Evolutionary conservation across 2,113 vertebrate genomes (phyloP).

Genomic region (Condylura cristata): DNA sequence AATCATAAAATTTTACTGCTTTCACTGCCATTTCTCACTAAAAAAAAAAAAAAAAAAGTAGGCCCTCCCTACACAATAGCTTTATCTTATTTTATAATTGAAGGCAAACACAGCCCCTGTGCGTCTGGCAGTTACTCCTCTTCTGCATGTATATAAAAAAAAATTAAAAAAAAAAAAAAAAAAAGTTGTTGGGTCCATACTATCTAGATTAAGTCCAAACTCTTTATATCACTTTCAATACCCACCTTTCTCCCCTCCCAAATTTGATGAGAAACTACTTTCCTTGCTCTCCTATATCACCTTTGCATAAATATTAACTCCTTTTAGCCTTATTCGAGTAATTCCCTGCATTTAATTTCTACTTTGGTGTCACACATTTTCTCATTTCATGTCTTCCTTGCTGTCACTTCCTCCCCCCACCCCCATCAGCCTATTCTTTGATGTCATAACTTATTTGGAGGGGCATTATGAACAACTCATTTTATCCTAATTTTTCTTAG

Average conservation of each 20-base stretch:
- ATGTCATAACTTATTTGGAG: background rate
- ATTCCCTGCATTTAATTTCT: rapidly evolving
- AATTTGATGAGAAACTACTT: background rate
- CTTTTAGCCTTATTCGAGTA: background rate
- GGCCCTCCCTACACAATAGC: no score
- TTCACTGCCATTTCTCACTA: background rate
- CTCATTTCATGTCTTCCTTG: rapidly evolving
- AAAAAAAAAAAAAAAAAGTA: no score
- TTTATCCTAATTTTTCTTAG: background rate
- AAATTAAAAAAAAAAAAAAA: background rate
- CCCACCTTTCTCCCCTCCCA: background rate
- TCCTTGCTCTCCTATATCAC: background rate
- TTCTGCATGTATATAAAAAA: no score
- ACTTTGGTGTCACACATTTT: background rate
- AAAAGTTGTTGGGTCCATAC: background rate
- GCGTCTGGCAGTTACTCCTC: no score
- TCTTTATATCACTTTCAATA: background rate
- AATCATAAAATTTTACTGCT: background rate
- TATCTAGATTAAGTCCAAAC: background rate
- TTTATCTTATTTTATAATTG: no score
- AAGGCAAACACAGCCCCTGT: no score
- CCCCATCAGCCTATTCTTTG: rapidly evolving
- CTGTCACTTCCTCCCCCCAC: no score
- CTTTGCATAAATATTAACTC: background rate
- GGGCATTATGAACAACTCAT: background rate